Conservation (phyloP, 2,888 invertebrate species). For the Drosophila fulvimacula region DNA sequence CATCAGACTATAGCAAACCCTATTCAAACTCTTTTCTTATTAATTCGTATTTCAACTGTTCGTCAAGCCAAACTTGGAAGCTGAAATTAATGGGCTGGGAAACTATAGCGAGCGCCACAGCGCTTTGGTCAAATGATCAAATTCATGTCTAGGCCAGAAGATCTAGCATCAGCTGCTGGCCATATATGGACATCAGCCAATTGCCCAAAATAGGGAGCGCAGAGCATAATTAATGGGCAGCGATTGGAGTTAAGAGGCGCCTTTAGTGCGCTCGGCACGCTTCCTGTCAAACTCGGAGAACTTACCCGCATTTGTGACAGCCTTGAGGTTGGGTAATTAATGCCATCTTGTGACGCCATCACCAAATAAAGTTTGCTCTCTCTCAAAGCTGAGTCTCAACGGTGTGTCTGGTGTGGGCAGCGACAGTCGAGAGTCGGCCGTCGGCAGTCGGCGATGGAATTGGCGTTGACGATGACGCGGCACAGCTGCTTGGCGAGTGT, state of each 20-base stretch:
- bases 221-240: conserved; percentile 35
- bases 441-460: conserved; percentile 10
- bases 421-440: conserved; percentile 19
- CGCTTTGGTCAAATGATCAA: background rate
- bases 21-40: background rate
- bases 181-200: conserved; percentile 45
- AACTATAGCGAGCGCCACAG: conserved; percentile 3
- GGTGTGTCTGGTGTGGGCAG: conserved; percentile 58
- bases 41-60: conserved; percentile 2
- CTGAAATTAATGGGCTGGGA: conserved; percentile 58
- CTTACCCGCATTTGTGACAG: conserved; percentile 85
- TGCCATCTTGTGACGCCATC: conserved; percentile 84
- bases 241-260: conserved; percentile 21
- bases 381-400: conserved; percentile 20
- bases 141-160: conserved; percentile 22
- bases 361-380: conserved; percentile 66
- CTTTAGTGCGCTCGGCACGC: conserved; percentile 24
- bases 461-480: conserved; percentile 58
- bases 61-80: conserved; percentile 44
- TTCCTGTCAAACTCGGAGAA: conserved; percentile 40
- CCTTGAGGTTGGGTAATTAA: conserved; percentile 83
- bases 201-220: conserved; percentile 20
- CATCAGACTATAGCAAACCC: too few relatives aligned
- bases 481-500: conserved; percentile 32
- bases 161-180: conserved; percentile 22